Base-by-base conservation (phyloP, 1,140 invertebrate genomes). In the Pollicipes pollicipes region DNA sequence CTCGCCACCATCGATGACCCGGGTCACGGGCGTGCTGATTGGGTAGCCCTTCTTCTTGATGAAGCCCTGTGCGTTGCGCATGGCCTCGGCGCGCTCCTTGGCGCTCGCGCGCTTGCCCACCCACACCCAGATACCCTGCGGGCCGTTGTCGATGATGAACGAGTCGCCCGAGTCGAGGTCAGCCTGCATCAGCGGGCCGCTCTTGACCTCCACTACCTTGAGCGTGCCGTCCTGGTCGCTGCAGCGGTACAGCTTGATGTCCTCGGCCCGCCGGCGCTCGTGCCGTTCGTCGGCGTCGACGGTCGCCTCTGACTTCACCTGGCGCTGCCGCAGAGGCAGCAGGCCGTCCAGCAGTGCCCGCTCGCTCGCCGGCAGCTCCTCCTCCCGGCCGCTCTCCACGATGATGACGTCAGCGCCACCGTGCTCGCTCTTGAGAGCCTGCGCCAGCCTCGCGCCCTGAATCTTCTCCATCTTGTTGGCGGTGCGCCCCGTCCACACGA, bases 121-220 rank as follows among this genome's bases (percentile, higher is more conserved):
- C 94, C 94, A 97, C 1, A 93, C 88, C 92, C 93, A 97, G 71
- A 96, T 87, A 0, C 91, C 92, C 35, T 75, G 73, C 16, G 82
- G 81, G n/a, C 88, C 89, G 75, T 90, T 90, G 78, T 96, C 93
- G 32, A 97, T 81, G 71, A 97, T 87, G 79, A 88, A 97, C 0
- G 91, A 89, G 74, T 90, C 87, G 87, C 90, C 78, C 27, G 87
- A 87, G 73, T 85, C 83, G 35, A 97, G 82, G 81, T 97, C 93
- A 24, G 83, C 80, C 75, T 91, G 88, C 29, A 82, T 83, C 0
- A 96, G 83, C 28, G 91, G 90, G 0, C 91, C 91, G 35, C 86
- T 85, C 79, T 95, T 95, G 0, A 95, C 80, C 80, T 96, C 91
- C 70, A 88, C 88, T 0, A 96, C 85, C 45, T 17, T 58, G 6